These are phyloP conservation scores for Epsilonema sp. DNA, from an alignment of 2,888 invertebrate species.

Conservation along the genomic window DNA sequence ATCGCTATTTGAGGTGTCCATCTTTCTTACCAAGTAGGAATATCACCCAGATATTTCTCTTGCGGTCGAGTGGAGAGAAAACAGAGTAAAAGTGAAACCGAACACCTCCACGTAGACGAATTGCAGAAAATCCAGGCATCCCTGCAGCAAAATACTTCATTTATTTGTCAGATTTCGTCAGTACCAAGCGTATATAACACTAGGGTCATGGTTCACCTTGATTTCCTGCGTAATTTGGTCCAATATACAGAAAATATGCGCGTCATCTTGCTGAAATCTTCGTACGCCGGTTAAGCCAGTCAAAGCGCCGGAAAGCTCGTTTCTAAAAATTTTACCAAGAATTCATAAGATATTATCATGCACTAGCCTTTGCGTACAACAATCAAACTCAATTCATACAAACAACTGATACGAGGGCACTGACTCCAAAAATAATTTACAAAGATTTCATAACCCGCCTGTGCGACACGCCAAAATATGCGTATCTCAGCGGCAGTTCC, in stretches of 20 bases:
- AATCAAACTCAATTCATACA: too few relatives aligned
- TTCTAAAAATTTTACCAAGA: too few relatives aligned
- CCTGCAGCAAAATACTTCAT: conserved; percentile 12
- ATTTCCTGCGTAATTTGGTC: conserved; percentile 39
- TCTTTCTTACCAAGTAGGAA: conserved; percentile 74
- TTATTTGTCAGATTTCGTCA: too few relatives aligned
- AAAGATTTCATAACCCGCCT: conserved; percentile 56
- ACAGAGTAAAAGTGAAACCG: conserved; percentile 80
- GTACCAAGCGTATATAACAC: not conserved
- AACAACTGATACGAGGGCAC: too few relatives aligned
- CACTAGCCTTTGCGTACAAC: too few relatives aligned
- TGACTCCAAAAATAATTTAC: conserved; percentile 38
- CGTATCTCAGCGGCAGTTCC: conserved; percentile 75
- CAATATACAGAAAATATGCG: conserved; percentile 84
- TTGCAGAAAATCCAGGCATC: conserved; percentile 59
- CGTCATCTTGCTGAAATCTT: conserved; percentile 97
- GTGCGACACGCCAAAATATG: conserved; percentile 94
- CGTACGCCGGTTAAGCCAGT: conserved; percentile 77
- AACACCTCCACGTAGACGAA: conserved; percentile 61
- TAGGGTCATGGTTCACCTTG: too few relatives aligned
- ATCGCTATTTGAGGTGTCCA: too few relatives aligned
- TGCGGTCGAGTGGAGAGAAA: conserved; percentile 73
- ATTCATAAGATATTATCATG: too few relatives aligned
- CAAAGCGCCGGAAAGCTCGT: conserved; percentile 43
- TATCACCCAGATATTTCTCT: conserved; percentile 72